Conservation (phyloP, 2,113 vertebrate species). For the Corydoras maculifer region DNA sequence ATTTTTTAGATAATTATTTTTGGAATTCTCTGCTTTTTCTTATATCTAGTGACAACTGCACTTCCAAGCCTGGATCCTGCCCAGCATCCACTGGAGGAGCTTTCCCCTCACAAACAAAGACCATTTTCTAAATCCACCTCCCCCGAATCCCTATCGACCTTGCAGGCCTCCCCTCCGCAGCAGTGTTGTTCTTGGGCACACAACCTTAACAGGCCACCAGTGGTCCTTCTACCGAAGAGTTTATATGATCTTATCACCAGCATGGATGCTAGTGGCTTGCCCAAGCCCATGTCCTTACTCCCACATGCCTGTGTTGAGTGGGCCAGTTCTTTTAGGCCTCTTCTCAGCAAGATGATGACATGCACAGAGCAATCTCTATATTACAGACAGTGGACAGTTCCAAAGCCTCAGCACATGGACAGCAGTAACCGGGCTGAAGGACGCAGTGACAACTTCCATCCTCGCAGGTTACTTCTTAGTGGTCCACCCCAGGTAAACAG, state of each 20-base stretch:
- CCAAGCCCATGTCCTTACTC: slow-evolving; percentile 87
- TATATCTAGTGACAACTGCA: slow-evolving; percentile 36
- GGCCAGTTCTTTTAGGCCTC: slow-evolving; percentile 90
- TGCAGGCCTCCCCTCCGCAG: slow-evolving; percentile 60
- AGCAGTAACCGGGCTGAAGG: slow-evolving; percentile 80
- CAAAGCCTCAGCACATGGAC: slow-evolving; percentile 88
- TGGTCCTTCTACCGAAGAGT: slow-evolving; percentile 84
- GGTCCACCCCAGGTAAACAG: slow-evolving; percentile 88
- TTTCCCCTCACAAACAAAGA: slow-evolving; percentile 42
- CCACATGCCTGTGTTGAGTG: slow-evolving; percentile 86
- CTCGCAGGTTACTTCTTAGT: slow-evolving; percentile 86
- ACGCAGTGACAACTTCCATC: slow-evolving; percentile 83
- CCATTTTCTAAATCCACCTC: slow-evolving; percentile 67
- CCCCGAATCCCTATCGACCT: slow-evolving; percentile 53
- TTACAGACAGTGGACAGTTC: slow-evolving; percentile 92
- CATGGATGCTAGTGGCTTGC: slow-evolving; percentile 82
- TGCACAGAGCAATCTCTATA: slow-evolving; percentile 95
- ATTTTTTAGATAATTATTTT: too few species aligned
- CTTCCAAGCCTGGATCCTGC: slow-evolving; percentile 22
- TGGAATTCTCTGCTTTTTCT: background rate
- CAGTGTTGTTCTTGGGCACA: slow-evolving; percentile 76
- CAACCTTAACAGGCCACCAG: slow-evolving; percentile 76
- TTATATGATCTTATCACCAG: slow-evolving; percentile 82
- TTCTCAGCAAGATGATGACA: slow-evolving; percentile 94
- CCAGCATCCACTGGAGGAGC: slow-evolving; percentile 42